Conservation (phyloP, 2,113 vertebrate species). For the Orycteropus afer region DNA sequence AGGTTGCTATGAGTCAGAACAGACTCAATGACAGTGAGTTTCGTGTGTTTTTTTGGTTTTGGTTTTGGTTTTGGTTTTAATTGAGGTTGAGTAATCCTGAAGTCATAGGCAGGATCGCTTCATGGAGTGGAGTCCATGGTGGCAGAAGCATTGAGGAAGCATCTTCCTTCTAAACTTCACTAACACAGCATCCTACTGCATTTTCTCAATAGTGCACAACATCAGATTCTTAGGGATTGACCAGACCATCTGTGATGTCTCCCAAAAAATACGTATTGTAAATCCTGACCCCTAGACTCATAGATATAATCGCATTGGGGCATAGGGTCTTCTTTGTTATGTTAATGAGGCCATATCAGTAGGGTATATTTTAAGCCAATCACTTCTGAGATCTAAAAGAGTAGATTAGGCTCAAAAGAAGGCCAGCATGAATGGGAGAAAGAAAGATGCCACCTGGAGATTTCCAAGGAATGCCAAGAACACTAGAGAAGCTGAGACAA, state of each 20-base stretch:
- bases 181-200: not conserved
- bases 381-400: not conserved
- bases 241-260: not conserved
- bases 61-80: no score
- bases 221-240: not conserved
- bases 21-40: no score
- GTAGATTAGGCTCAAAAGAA: not conserved
- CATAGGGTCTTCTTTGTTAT: not conserved
- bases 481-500: not conserved
- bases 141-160: not conserved
- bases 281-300: not conserved
- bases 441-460: not conserved
- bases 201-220: slow-evolving; percentile 6
- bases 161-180: not conserved
- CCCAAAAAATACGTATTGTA: not conserved
- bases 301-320: not conserved
- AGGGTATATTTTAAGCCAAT: not conserved
- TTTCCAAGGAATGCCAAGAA: not conserved
- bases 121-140: not conserved
- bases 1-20: no score
- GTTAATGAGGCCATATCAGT: not conserved
- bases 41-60: no score
- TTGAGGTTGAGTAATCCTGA: no score
- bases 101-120: not conserved
- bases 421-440: not conserved